Evolutionary conservation across 2,113 vertebrate genomes (phyloP).

Genomic region (Macaca fascicularis): T2T-MFA8v1.1 NC_088380.1:30004501-30005000

Average conservation of each 20-base stretch:
- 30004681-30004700: conserved; percentile 6
- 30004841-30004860: neutral
- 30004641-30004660: neutral
- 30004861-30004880: neutral
- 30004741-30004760: neutral
- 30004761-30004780: neutral
- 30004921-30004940: neutral
- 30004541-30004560: neutral
- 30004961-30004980: rapidly evolving
- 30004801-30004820: neutral
- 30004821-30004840: neutral
- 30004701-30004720: neutral
- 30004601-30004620: neutral
- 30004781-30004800: neutral
- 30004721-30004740: neutral
- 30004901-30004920: neutral
- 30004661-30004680: neutral
- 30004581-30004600: neutral
- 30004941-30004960: neutral
- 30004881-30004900: neutral
- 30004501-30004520: neutral
- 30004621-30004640: neutral
- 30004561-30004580: rapidly evolving
- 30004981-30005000: neutral
- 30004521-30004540: neutral